These are phyloP conservation scores for Musca domestica DNA, from an alignment of 1,140 invertebrate genomes.

Conservation along the genomic window DNA sequence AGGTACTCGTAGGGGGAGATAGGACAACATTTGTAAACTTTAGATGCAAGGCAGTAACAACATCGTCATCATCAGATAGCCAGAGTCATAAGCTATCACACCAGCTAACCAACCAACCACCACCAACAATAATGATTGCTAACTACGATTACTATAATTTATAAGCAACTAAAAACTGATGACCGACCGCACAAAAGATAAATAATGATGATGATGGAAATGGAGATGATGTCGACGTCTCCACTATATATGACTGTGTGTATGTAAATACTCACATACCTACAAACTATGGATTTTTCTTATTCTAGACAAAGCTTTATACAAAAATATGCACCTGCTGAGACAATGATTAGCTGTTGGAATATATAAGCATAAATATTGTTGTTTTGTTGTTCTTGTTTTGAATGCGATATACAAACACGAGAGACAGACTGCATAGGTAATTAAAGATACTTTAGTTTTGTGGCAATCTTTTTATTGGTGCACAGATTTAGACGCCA, in stretches of 20 bases:
- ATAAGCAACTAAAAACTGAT: slow-evolving; percentile 20
- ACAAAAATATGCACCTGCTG: slow-evolving; percentile 14
- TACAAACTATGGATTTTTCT: too few species aligned
- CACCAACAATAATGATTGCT: background rate
- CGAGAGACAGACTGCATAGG: too few species aligned
- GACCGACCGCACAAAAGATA: slow-evolving; percentile 21
- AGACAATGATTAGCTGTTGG: background rate
- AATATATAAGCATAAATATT: too few species aligned
- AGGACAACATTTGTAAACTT: too few species aligned
- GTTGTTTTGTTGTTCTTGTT: too few species aligned
- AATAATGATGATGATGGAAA: background rate
- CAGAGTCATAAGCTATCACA: background rate
- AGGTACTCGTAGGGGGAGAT: background rate
- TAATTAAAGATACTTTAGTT: too few species aligned
- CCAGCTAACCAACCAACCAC: background rate
- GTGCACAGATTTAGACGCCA: too few species aligned
- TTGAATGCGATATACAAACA: too few species aligned
- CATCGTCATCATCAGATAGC: background rate
- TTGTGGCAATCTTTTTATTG: too few species aligned
- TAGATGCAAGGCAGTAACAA: background rate
- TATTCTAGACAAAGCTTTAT: background rate
- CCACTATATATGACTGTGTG: too few species aligned
- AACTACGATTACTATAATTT: slow-evolving; percentile 19
- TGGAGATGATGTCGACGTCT: too few species aligned
- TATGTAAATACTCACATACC: background rate